Conservation (phyloP, 2,113 vertebrate genomes). For the Stegastes partitus region DNA sequence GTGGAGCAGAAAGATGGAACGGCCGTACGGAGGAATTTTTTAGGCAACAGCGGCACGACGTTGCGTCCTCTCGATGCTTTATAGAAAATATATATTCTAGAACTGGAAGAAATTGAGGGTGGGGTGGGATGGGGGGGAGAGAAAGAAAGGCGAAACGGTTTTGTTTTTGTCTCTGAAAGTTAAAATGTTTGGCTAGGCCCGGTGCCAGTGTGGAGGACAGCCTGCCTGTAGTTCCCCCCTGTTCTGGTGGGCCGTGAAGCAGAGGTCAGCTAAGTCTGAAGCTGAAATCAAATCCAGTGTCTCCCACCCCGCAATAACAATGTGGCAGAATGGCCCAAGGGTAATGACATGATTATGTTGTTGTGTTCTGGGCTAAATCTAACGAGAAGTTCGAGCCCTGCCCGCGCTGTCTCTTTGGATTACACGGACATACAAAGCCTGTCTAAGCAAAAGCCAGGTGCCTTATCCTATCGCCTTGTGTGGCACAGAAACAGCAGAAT, state of each 20-base stretch:
- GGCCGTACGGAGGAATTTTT: conserved; percentile 48
- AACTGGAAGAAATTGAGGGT: conserved; percentile 57
- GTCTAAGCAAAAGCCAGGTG: conserved; percentile 73
- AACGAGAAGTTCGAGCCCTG: conserved; percentile 54
- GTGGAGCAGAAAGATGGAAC: conserved; percentile 67
- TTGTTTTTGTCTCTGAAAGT: conserved; percentile 78
- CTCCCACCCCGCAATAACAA: conserved; percentile 72
- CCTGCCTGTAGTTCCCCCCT: conserved; percentile 61
- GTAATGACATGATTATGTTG: conserved; percentile 70
- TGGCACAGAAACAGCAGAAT: conserved; percentile 67
- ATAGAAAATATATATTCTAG: conserved; percentile 51
- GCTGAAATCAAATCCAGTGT: conserved; percentile 76
- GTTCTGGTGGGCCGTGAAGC: conserved; percentile 62
- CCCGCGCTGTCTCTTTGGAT: conserved; percentile 61
- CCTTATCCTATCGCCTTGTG: conserved; percentile 64
- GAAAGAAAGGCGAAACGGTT: conserved; percentile 52
- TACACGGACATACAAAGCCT: conserved; percentile 62
- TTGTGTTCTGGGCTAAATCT: conserved; percentile 71
- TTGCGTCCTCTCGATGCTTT: conserved; percentile 46
- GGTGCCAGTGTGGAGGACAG: conserved; percentile 65
- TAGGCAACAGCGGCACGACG: conserved; percentile 68
- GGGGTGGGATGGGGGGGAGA: no score
- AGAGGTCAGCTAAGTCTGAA: conserved; percentile 74
- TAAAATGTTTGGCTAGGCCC: conserved; percentile 78
- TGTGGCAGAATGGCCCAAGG: conserved; percentile 66